Evolutionary conservation across 1,140 invertebrate genomes (phyloP), one percentile per base, ranked within the genome.

Genomic region (Battus philenor): DNA sequence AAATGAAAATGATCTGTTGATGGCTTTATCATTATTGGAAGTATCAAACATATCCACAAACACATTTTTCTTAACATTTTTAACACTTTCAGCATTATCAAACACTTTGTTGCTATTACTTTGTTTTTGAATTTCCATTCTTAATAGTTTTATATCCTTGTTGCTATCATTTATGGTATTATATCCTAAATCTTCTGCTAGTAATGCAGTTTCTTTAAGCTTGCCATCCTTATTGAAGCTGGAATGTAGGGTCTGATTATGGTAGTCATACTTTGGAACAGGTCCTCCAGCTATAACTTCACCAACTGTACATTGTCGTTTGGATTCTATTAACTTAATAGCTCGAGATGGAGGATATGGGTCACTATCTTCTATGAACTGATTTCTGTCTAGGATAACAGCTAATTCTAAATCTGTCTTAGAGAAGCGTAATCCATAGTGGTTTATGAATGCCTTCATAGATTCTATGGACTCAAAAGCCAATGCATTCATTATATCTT

Each of bases 151-250:
- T 13, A 86, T 50, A 58, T 84, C 66, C 63, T 74, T 79, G 44
- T 79, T 71, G 20, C 65, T 80, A 46, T 85, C 83, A 52, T 82
- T 76, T 15, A 58, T 56, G 1, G 84, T 83, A 44, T 73, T 68
- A 59, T 86, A 78, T 16, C 74, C 70, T 68, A 90, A 86, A 74
- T 90, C 87, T 54, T 86, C 70, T 55, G 89, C 90, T 44, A 88
- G 75, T 5, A 90, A 54, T 0, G 90, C 86, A 7, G 78, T 62
- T 43, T 81, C 56, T 50, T 87, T 85, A 13, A 91, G 70, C 66
- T 86, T 89, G 2, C 91, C 90, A 32, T 90, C 78, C 7, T 74
- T 67, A 63, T 90, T 87, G 59, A 94, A 94, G 79, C 93, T 94
- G 9, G 88, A 87, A 52, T 92, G 89, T 0, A 90, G 87, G 2